Percentiles rank a stretch among this genome's conserved stretches.
Conservation (phyloP, 2,797 vertebrate species). For the Aeoliscus strigatus region DNA sequence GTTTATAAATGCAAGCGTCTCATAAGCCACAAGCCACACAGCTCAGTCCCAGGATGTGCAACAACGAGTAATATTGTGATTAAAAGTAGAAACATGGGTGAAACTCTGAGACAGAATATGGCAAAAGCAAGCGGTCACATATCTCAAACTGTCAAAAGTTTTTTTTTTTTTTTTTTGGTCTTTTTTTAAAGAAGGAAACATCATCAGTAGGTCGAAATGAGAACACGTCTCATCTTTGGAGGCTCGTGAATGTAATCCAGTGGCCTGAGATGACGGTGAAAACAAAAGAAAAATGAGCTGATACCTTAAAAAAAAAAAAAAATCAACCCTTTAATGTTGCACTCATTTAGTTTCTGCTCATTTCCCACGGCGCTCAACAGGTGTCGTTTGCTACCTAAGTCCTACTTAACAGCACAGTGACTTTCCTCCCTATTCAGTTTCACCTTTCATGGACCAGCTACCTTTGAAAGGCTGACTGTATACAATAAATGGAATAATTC, state of each 20-base stretch:
- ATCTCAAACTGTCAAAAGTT: no score
- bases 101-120: constrained; percentile 28
- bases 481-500: constrained; percentile 99
- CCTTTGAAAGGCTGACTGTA: constrained; percentile 93
- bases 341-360: constrained; percentile 47
- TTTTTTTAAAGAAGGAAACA: constrained; percentile 2
- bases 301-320: constrained; percentile 12
- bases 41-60: constrained; percentile 71
- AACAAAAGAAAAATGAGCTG: constrained; percentile 29
- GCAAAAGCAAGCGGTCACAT: no score
- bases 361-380: constrained; percentile 65
- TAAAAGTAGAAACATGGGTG: constrained; percentile 65
- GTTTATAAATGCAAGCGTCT: constrained; percentile 68
- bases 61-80: constrained; percentile 71
- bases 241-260: constrained; percentile 3
- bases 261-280: constrained; percentile 8
- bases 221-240: constrained; percentile 5
- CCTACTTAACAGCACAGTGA: constrained; percentile 66
- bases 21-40: constrained; percentile 65
- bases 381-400: constrained; percentile 62
- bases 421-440: constrained; percentile 86
- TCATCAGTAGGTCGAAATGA: no score
- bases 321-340: constrained; percentile 40
- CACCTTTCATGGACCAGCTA: constrained; percentile 94
- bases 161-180: not conserved